These are phyloP conservation scores for Drosophila paulistorum DNA, from an alignment of 1,140 invertebrate species.

Conservation along the genomic window DNA sequence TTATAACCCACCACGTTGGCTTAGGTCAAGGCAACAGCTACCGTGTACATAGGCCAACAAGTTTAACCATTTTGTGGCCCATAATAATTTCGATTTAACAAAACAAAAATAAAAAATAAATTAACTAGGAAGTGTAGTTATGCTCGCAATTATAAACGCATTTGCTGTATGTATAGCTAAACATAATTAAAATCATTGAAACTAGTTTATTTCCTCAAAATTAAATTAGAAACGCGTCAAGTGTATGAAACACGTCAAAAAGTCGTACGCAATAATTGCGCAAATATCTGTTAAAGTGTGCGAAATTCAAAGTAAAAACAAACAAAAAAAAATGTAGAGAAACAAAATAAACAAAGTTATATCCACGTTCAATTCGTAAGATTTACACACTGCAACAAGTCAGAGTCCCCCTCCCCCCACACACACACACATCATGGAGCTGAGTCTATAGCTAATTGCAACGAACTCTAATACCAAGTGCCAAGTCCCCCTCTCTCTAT, in stretches of 20 bases:
- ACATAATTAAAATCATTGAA: slow-evolving; percentile 40
- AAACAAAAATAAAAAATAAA: no score
- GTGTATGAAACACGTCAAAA: slow-evolving; percentile 23
- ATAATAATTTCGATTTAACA: no score
- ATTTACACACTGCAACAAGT: slow-evolving; percentile 16
- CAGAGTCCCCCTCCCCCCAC: not conserved
- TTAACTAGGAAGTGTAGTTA: slow-evolving; percentile 47
- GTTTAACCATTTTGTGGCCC: not conserved
- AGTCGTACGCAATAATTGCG: slow-evolving; percentile 51
- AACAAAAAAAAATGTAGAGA: slow-evolving; percentile 13
- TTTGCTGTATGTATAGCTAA: slow-evolving; percentile 22
- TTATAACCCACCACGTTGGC: slow-evolving; percentile 22
- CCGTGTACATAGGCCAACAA: not conserved
- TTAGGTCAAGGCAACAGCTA: slow-evolving; percentile 48
- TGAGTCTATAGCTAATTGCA: not conserved
- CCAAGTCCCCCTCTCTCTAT: not conserved
- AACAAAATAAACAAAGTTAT: not conserved
- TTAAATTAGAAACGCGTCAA: slow-evolving; percentile 48
- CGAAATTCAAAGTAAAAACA: slow-evolving; percentile 37
- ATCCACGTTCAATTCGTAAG: slow-evolving; percentile 4
- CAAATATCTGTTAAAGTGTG: slow-evolving; percentile 28
- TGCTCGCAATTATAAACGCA: slow-evolving; percentile 42
- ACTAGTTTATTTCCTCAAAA: slow-evolving; percentile 46
- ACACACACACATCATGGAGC: not conserved
- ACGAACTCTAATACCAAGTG: not conserved